Evolutionary conservation across 2,797 vertebrate genomes (phyloP).

Genomic region (Linurgus olivaceus): DNA sequence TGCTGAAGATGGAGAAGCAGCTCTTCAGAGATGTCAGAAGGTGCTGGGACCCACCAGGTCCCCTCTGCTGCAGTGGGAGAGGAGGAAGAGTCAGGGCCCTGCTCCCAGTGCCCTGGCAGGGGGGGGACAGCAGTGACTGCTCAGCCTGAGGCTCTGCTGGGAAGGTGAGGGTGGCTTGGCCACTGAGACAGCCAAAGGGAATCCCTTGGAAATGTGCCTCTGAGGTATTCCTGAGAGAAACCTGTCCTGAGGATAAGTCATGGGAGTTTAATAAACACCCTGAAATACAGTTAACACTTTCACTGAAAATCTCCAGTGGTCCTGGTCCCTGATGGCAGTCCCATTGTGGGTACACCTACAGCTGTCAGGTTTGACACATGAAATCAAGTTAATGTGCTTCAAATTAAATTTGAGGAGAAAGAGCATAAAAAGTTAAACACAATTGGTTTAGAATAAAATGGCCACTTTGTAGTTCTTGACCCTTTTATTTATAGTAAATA

Average conservation of each 20-base stretch:
- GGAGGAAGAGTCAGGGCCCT: not conserved
- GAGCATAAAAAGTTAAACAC: constrained; percentile 33
- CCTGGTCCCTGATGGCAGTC: not conserved
- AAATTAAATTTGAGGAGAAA: constrained; percentile 60
- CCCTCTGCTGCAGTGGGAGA: not conserved
- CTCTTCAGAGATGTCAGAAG: not conserved
- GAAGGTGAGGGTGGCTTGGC: not conserved
- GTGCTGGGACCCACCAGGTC: rapidly evolving
- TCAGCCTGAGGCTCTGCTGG: not conserved
- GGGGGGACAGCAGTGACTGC: too few relatives aligned
- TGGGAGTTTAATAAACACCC: not conserved
- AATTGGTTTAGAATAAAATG: constrained; percentile 64
- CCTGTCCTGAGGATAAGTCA: not conserved
- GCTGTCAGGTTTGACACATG: constrained; percentile 33
- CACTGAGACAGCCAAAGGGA: not conserved
- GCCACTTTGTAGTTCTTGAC: constrained; percentile 62
- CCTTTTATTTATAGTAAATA: constrained; percentile 74
- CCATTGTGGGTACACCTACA: not conserved
- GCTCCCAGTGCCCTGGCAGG: rapidly evolving
- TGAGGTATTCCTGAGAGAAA: not conserved
- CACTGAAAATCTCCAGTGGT: not conserved
- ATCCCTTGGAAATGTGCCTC: not conserved
- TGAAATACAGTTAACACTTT: not conserved
- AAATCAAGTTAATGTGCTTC: constrained; percentile 63
- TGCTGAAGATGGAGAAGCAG: not conserved